Base-by-base conservation (phyloP, 2,888 invertebrate genomes). In the Ernsta delagoae region DNA sequence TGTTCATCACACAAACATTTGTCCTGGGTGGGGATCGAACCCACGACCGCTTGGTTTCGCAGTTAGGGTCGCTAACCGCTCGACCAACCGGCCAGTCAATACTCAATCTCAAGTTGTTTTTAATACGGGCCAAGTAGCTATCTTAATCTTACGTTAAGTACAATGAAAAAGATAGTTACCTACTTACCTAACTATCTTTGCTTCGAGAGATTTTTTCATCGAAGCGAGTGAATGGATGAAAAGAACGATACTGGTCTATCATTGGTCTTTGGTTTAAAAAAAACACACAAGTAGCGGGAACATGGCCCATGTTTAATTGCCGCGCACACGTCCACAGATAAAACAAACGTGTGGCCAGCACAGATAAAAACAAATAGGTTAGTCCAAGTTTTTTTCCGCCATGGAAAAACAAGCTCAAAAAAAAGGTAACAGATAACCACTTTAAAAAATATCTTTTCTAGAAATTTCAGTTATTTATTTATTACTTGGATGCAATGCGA, bases 271-370 rank as follows among this genome's bases (percentile, higher is more conserved):
- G n/a, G 7, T 12, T 34, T 39, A 2, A 7, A 57, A 57, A 57
- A 57, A 57, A 57, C 36, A 39, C n/a, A 59, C 57, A 5, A 31
- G 39, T 16, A 12, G 39, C 1, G 61, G 34, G 48, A 43, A 59
- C 59, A 61, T 36, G 48, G 60, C 34, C 12, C 9, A 34, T 50
- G 48, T 61, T 61, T 61, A 61, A 61, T 61, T 50, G 61, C 61
- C 61, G 34, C 34, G 24, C 50, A 50, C 36, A 61, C 50, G 61
- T 50, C 61, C 48, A 61, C 61, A 54, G 64, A 39, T 54, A 64
- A 56, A 56, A 54, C 56, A 54, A 54, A 64, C 43, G 5, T 36
- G 57, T 54, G 41, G 56, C 56, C n/a, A 53, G 53, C 64, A 64
- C 31, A 54, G 56, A 64, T 54, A 64, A 41, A 54, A 64, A 12